Conservation (phyloP, 1,140 invertebrate species). For the Bombus pascuorum region DNA sequence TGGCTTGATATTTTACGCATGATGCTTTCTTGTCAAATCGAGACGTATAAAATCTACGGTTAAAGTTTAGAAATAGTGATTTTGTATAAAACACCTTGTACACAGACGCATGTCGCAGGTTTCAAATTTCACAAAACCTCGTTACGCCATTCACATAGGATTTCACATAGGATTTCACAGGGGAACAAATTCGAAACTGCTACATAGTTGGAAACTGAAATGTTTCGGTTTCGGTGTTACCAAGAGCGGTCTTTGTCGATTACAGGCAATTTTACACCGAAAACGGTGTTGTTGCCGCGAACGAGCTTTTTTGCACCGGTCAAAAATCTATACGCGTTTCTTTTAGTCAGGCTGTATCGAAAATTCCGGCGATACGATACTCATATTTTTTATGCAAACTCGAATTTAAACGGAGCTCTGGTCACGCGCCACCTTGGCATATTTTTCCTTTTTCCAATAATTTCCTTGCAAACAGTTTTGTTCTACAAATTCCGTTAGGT, state of each 20-base stretch:
- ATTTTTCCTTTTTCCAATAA: not conserved
- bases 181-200: not conserved
- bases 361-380: not conserved
- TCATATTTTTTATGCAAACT: slow-evolving; percentile 11
- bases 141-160: not conserved
- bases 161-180: not conserved
- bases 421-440: slow-evolving; percentile 6
- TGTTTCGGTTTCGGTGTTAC: no score
- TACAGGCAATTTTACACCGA: not conserved
- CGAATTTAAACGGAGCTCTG: slow-evolving; percentile 22
- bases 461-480: not conserved
- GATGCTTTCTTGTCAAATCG: no score
- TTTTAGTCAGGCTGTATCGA: not conserved
- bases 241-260: not conserved
- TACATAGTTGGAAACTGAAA: not conserved
- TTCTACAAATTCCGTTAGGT: not conserved
- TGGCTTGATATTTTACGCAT: no score
- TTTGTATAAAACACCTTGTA: no score
- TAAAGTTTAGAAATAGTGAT: no score
- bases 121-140: not conserved
- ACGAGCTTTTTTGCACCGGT: not conserved
- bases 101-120: not conserved
- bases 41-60: no score
- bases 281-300: not conserved
- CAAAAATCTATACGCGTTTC: slow-evolving; percentile 9